Conservation (phyloP, 2,113 vertebrate genomes). For the Rhegmatorhina hoffmannsi region DNA sequence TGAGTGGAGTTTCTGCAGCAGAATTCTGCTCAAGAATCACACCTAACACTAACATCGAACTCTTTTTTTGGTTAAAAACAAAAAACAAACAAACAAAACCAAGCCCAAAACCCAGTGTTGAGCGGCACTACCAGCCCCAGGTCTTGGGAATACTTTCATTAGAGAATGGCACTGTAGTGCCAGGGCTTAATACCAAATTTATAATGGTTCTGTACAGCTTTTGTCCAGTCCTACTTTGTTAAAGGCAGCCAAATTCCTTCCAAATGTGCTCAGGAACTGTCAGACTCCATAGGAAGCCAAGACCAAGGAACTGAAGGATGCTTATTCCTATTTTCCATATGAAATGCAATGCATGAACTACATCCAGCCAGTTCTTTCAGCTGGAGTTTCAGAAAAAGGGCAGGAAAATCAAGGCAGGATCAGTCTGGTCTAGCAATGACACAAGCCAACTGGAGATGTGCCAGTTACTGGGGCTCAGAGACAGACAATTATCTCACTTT, state of each 20-base stretch:
- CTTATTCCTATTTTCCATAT: background rate
- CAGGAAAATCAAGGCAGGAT: background rate
- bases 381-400: background rate
- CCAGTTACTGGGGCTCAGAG: slow-evolving; percentile 3
- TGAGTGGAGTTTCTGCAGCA: background rate
- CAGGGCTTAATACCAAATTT: background rate
- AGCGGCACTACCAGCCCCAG: background rate
- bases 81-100: background rate
- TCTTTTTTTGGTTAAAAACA: background rate
- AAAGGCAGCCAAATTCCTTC: background rate
- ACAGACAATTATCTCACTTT: background rate
- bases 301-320: background rate
- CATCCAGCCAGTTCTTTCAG: background rate
- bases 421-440: background rate
- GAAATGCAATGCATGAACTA: background rate
- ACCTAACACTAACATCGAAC: background rate
- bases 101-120: background rate
- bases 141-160: background rate
- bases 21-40: background rate
- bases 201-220: background rate
- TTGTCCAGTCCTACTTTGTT: background rate
- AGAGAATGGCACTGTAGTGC: background rate
- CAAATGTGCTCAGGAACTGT: background rate
- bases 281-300: background rate
- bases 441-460: background rate